Percentiles rank a stretch among this genome's conserved stretches.
phyloP scores from a whole-genome alignment of 2,888 invertebrate species.

The Caenorhabditis japonica region DNA sequence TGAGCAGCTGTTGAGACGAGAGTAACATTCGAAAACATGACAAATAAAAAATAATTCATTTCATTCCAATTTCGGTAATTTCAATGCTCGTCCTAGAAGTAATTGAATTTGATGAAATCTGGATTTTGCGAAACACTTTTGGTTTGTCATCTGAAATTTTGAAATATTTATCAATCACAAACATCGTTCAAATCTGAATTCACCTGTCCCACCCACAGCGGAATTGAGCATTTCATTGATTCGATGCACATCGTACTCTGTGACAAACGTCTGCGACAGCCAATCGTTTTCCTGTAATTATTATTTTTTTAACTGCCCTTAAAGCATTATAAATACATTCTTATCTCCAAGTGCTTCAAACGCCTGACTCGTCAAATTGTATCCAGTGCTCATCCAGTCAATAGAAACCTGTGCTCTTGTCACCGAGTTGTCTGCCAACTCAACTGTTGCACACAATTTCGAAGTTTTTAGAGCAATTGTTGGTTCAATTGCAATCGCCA shows the following conservation, averaged over 20 bases:
- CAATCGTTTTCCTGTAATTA: conserved; percentile 26
- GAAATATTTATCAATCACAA: no score
- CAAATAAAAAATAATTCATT: no score
- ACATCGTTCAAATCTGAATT: no score
- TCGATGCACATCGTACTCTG: conserved; percentile 57
- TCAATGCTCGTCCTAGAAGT: no score
- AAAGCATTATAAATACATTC: conserved; percentile 17
- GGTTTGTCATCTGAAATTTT: no score
- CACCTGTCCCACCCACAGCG: no score
- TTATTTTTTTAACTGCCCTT: no score
- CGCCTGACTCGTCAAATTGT: conserved; percentile 8
- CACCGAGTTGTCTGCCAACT: conserved; percentile 52
- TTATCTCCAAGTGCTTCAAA: conserved; percentile 21
- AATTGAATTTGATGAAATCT: no score
- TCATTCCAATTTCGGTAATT: no score
- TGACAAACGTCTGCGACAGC: conserved; percentile 52
- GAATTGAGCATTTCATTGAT: conserved; percentile 60
- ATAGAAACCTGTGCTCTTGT: conserved; percentile 59
- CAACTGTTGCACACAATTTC: conserved; percentile 69
- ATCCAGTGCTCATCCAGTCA: conserved; percentile 49
- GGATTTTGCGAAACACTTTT: no score
- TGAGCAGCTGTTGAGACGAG: no score
- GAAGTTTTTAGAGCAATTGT: conserved; percentile 50
- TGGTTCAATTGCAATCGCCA: conserved; percentile 76
- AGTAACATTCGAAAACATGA: no score